phyloP scores from a whole-genome alignment of 2,888 invertebrate genomes.

The Amaurobius ferox region DNA sequence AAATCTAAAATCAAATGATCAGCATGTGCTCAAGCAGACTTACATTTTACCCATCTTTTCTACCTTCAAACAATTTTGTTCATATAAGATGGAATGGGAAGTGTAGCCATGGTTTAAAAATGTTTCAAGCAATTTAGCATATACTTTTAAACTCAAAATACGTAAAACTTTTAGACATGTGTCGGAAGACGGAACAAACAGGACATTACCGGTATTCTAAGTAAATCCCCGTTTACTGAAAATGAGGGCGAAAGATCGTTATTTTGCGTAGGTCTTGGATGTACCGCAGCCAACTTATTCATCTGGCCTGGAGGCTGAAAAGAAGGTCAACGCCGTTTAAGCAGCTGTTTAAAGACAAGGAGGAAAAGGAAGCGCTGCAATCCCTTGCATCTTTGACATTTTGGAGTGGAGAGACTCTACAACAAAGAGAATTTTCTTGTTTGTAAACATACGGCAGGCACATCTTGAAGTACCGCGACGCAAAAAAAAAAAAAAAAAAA shows the following conservation, averaged over 20 bases:
- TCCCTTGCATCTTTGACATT: background rate
- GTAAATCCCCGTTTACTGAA: slow-evolving; percentile 30
- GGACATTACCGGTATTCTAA: no score
- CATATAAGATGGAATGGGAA: no score
- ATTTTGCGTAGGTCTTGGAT: slow-evolving; percentile 48
- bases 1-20: no score
- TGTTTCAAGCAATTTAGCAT: no score
- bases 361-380: background rate
- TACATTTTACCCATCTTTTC: no score
- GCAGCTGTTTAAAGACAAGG: slow-evolving; percentile 3
- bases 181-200: no score
- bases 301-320: slow-evolving; percentile 16
- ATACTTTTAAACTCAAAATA: no score
- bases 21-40: no score
- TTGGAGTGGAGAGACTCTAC: background rate
- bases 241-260: slow-evolving; percentile 52
- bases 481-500: background rate
- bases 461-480: background rate
- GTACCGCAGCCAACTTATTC: slow-evolving; percentile 40
- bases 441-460: background rate
- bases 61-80: no score
- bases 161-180: no score
- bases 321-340: slow-evolving; percentile 54
- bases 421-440: background rate
- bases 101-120: no score